A percentile compares a stretch with the other conserved stretches of the same genome.
Conservation (phyloP, 2,797 vertebrate genomes). For the Epinephelus malabaricus region DNA sequence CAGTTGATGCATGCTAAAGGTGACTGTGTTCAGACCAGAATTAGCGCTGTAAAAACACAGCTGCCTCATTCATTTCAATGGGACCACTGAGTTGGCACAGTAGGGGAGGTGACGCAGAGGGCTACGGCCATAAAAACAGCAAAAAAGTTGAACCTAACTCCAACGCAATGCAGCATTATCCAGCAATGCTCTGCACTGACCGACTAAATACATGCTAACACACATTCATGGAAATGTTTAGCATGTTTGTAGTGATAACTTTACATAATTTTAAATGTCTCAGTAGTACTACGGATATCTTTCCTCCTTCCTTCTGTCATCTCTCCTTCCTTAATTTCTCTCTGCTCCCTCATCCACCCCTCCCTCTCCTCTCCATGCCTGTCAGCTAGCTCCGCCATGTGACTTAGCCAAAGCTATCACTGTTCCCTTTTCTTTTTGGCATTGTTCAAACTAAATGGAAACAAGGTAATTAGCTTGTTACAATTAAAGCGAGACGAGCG, state of each 20-base stretch:
- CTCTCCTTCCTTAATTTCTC: constrained; percentile 13
- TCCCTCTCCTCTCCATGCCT: constrained; percentile 42
- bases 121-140: neutral
- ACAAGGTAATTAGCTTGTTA: constrained; percentile 99
- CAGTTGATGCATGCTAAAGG: no score
- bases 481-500: constrained; percentile 99
- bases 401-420: constrained; percentile 86
- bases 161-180: no score
- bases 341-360: constrained; percentile 7
- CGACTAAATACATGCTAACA: neutral
- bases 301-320: neutral
- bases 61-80: neutral
- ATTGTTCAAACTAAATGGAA: constrained; percentile 99
- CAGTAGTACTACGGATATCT: neutral
- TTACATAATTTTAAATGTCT: neutral
- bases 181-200: neutral
- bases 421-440: constrained; percentile 90
- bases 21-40: no score
- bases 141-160: no score
- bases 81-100: neutral
- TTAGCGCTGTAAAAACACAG: no score
- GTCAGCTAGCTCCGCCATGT: constrained; percentile 64
- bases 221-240: neutral
- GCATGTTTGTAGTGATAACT: neutral
- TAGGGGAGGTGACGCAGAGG: fast-evolving